Percentiles rank a stretch among this genome's conserved stretches.
phyloP scores from a whole-genome alignment of 2,113 vertebrate species.

The Circaetus cinerascens region DNA sequence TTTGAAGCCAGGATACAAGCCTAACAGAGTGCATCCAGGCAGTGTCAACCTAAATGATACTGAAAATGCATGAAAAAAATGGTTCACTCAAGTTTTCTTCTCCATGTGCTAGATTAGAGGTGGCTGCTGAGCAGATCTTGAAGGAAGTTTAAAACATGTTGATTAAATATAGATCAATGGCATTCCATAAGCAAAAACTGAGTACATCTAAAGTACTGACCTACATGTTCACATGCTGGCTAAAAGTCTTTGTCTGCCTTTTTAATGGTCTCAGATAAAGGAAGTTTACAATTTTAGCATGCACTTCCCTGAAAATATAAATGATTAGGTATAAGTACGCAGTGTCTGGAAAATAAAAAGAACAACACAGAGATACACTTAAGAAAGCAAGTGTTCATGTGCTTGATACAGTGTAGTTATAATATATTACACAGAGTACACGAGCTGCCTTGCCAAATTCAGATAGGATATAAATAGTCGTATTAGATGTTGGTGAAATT shows the following conservation, averaged over 20 bases:
- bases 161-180: neutral
- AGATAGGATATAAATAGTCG: constrained; percentile 24
- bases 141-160: neutral
- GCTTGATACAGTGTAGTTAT: neutral
- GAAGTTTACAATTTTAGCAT: neutral
- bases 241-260: neutral
- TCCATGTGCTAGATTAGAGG: neutral
- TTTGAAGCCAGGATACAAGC: neutral
- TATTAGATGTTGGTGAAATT: constrained; percentile 5
- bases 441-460: constrained; percentile 9
- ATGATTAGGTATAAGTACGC: neutral
- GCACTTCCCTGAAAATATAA: neutral
- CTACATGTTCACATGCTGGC: neutral
- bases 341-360: neutral
- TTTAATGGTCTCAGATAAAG: neutral
- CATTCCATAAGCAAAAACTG: neutral
- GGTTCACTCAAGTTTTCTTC: neutral
- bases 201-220: neutral
- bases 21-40: neutral
- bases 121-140: neutral
- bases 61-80: neutral
- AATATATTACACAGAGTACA: neutral
- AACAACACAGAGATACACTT: neutral
- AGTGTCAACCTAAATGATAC: neutral
- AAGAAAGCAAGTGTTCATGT: neutral